These are phyloP conservation scores for Rousettus madagascariensis DNA, from an alignment of 2,797 vertebrate genomes.

Conservation along the genomic window DNA sequence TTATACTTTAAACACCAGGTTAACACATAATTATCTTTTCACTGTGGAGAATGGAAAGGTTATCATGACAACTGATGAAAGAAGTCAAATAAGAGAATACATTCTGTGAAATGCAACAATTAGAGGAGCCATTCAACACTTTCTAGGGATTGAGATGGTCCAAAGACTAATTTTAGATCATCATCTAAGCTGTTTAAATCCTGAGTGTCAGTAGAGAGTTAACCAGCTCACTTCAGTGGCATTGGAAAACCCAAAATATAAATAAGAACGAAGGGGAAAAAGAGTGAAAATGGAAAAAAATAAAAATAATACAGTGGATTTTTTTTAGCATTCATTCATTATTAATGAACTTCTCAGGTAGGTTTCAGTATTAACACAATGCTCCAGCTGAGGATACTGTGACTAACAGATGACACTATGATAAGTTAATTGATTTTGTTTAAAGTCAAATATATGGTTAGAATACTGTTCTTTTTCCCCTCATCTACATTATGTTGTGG, in stretches of 20 bases:
- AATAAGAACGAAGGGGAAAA: neutral
- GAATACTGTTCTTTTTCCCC: neutral
- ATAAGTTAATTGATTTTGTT: neutral
- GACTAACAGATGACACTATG: neutral
- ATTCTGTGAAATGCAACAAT: neutral
- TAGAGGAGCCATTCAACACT: neutral
- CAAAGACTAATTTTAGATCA: neutral
- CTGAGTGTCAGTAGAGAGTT: neutral
- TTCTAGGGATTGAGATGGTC: neutral
- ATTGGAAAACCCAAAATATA: neutral
- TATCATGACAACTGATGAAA: constrained; percentile 4
- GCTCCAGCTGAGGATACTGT: neutral
- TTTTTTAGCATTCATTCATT: neutral
- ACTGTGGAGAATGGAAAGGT: neutral
- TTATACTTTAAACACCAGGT: neutral
- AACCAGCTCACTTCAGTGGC: neutral
- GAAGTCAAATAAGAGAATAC: neutral
- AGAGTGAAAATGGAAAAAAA: neutral
- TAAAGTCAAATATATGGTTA: neutral
- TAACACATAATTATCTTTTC: constrained; percentile 3
- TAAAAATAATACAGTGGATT: neutral
- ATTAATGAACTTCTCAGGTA: neutral
- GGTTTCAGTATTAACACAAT: neutral
- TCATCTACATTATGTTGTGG: neutral
- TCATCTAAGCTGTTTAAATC: neutral